Percentiles rank a stretch among this genome's conserved stretches.
Conservation (phyloP, 2,113 vertebrate genomes). For the Astatoreochromis straeleni region DNA sequence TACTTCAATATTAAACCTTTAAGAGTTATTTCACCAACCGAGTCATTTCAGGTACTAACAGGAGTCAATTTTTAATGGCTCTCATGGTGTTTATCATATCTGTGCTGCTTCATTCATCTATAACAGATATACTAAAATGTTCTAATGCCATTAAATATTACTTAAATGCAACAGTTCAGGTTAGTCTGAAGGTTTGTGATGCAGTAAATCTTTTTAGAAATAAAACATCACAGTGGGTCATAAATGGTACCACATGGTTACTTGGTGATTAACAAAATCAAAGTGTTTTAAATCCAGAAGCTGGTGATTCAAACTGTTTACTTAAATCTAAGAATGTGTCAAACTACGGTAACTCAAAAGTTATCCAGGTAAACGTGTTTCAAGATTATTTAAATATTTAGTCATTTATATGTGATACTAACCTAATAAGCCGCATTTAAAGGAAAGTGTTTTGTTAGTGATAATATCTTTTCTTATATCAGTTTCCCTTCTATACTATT, state of each 20-base stretch:
- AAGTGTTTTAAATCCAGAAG: neutral
- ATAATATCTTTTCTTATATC: neutral
- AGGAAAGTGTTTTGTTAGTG: fast-evolving
- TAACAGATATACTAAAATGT: neutral
- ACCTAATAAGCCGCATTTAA: fast-evolving
- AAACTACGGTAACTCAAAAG: fast-evolving
- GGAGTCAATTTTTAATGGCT: neutral
- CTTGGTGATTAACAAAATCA: fast-evolving
- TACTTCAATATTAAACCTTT: neutral
- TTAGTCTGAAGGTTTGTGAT: neutral
- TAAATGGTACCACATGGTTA: neutral
- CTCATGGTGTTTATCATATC: neutral
- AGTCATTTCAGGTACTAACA: fast-evolving
- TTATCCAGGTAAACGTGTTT: neutral
- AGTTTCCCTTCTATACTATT: neutral
- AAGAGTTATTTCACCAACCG: neutral
- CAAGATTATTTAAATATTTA: fast-evolving
- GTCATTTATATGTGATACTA: neutral
- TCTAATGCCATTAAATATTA: neutral
- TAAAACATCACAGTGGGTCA: neutral
- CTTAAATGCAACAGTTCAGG: fast-evolving
- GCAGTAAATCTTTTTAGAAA: neutral
- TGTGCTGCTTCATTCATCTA: neutral
- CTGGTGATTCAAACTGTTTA: neutral
- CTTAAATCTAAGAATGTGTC: fast-evolving